These are phyloP conservation scores for Rhinichthys klamathensis DNA, from an alignment of 2,113 vertebrate species.

Conservation along the genomic window DNA sequence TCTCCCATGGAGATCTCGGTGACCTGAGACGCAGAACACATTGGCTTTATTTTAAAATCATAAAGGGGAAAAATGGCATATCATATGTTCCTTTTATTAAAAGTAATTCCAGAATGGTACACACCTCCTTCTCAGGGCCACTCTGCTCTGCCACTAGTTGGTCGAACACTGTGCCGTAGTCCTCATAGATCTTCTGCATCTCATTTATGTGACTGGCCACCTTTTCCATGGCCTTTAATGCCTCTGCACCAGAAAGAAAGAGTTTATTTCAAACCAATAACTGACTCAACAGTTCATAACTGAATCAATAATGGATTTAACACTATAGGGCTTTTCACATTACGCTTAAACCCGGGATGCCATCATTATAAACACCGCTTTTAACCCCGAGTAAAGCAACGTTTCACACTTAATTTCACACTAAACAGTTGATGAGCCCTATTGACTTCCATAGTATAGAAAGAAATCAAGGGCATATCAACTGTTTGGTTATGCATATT, in stretches of 20 bases:
- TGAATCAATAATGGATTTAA: conserved; percentile 1
- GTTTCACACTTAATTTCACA: no score
- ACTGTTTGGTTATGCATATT: no score
- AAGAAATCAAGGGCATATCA: no score
- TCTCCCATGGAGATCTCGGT: conserved; percentile 92
- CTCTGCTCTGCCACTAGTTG: conserved; percentile 87
- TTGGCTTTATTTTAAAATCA: not conserved
- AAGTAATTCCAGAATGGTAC: not conserved
- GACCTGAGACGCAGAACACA: conserved; percentile 69
- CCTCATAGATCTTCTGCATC: conserved; percentile 93
- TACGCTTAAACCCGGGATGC: no score
- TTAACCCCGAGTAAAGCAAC: no score
- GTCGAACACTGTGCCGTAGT: conserved; percentile 88
- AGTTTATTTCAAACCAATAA: not conserved
- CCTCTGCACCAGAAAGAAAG: conserved; percentile 73
- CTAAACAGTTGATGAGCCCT: no score
- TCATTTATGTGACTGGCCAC: conserved; percentile 91
- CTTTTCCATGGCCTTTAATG: conserved; percentile 89
- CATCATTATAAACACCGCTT: no score
- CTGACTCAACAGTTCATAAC: not conserved
- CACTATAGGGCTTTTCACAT: no score
- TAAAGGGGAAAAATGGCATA: no score
- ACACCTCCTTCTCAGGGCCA: conserved; percentile 85
- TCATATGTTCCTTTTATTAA: not conserved
- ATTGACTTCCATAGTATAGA: no score